Percentiles rank a stretch among this genome's conserved stretches.
Evolutionary conservation across 23 tunicate species (phyloP).

Genomic region (Trididemnum nubilum): DNA sequence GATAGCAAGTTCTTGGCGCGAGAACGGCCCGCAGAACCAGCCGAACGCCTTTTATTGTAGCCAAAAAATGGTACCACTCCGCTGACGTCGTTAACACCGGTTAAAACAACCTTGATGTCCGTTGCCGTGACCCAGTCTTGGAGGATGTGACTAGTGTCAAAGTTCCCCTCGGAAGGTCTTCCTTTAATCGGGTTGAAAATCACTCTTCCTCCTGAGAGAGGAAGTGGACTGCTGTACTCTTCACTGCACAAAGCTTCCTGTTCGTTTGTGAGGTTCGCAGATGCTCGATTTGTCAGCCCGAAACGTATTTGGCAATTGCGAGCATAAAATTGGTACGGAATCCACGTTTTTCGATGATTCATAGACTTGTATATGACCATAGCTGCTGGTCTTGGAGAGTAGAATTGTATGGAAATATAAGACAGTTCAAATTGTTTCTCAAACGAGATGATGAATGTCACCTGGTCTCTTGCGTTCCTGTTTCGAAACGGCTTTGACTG

Average conservation of each 20-base stretch:
- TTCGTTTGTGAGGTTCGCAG: conserved; percentile 33
- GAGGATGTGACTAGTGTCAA: conserved; percentile 43
- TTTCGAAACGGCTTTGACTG: conserved; percentile 52
- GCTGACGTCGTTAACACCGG: conserved; percentile 26
- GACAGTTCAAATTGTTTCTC: conserved; percentile 56
- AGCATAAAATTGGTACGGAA: conserved; percentile 68
- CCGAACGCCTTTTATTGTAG: neutral
- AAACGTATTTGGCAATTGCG: conserved; percentile 41
- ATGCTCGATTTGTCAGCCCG: neutral
- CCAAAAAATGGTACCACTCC: neutral
- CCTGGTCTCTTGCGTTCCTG: conserved; percentile 11
- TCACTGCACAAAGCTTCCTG: conserved; percentile 65
- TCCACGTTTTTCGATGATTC: conserved; percentile 62
- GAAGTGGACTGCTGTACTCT: conserved; percentile 17
- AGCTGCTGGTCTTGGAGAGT: conserved; percentile 58
- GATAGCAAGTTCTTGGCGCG: neutral
- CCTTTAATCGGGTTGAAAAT: conserved; percentile 53
- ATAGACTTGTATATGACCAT: conserved; percentile 75
- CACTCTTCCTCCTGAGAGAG: conserved; percentile 46
- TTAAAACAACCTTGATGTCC: conserved; percentile 53
- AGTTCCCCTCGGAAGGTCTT: conserved; percentile 41
- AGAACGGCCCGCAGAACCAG: neutral
- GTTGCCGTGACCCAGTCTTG: conserved; percentile 85
- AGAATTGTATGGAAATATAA: conserved; percentile 52
- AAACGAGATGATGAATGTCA: conserved; percentile 52